Evolutionary conservation across 2,888 invertebrate genomes (phyloP).

Genomic region (Acanthopleura granulata): DNA sequence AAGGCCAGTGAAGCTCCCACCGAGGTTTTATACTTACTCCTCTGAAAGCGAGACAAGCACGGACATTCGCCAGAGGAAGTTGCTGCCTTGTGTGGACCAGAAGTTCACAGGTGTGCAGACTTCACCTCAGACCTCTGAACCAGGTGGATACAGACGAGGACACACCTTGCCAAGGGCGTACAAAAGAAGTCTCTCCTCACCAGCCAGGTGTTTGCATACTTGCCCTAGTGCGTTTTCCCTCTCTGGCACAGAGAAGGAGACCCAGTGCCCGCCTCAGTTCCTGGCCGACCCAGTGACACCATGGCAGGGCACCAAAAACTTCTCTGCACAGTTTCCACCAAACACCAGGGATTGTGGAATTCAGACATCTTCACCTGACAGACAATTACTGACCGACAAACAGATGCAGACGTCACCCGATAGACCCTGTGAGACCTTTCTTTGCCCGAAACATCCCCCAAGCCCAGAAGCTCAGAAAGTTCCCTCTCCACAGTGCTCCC

Average conservation of each 20-base stretch:
- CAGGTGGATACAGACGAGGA: background rate
- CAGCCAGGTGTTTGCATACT: background rate
- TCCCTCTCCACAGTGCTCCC: background rate
- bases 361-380: conserved; percentile 45
- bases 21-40: background rate
- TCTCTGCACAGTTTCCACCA: conserved; percentile 61
- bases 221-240: background rate
- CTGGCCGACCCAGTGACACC: conserved; percentile 55
- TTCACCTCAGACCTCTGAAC: background rate
- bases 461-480: background rate
- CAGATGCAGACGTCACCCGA: conserved; percentile 40
- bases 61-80: background rate
- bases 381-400: conserved; percentile 24
- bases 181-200: conserved; percentile 11
- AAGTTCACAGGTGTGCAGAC: background rate
- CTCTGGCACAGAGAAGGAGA: background rate
- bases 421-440: background rate
- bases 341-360: conserved; percentile 56
- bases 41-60: background rate
- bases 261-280: conserved; percentile 23
- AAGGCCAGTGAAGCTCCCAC: background rate
- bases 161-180: conserved; percentile 1
- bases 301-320: conserved; percentile 62
- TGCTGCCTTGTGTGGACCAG: background rate
- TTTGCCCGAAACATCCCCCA: background rate